These are phyloP conservation scores for Mamestra configurata DNA, from an alignment of 1,140 invertebrate genomes.

Conservation along the genomic window DNA sequence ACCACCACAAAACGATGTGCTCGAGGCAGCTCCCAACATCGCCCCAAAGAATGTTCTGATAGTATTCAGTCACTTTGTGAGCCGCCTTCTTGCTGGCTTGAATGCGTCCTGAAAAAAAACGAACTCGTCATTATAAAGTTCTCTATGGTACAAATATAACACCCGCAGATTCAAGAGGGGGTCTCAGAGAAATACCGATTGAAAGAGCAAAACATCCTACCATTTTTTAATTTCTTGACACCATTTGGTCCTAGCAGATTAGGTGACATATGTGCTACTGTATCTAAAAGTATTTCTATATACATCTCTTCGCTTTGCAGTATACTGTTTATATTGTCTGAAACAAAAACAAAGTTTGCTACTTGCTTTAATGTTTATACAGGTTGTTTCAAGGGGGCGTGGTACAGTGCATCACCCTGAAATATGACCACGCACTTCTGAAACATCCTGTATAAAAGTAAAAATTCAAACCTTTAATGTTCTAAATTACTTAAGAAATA, in stretches of 20 bases:
- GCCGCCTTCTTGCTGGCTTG: slow-evolving; percentile 84
- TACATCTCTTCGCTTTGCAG: slow-evolving; percentile 87
- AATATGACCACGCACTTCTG: too few relatives aligned
- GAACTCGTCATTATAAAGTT: neutral
- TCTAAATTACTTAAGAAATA: too few relatives aligned
- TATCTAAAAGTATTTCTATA: slow-evolving; percentile 85
- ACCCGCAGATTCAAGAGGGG: neutral
- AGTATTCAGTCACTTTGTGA: slow-evolving; percentile 85
- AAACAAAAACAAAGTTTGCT: slow-evolving; percentile 17
- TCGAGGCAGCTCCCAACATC: slow-evolving; percentile 92
- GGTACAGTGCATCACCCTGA: too few relatives aligned
- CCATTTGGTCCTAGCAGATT: slow-evolving; percentile 80
- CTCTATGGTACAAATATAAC: neutral
- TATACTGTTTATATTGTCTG: slow-evolving; percentile 83
- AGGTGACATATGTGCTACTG: slow-evolving; percentile 81
- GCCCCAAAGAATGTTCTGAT: slow-evolving; percentile 90
- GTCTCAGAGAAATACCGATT: too few relatives aligned
- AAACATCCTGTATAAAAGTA: too few relatives aligned
- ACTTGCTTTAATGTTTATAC: too few relatives aligned
- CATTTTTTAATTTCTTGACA: slow-evolving; percentile 82
- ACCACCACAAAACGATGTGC: slow-evolving; percentile 94
- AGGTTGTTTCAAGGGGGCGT: too few relatives aligned
- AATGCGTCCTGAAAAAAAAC: slow-evolving; percentile 72
- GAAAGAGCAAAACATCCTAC: slow-evolving; percentile 56
- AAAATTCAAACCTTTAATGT: too few relatives aligned